These are phyloP conservation scores for Gasteruption jaculator DNA, from an alignment of 2,888 invertebrate species.

Conservation along the genomic window DNA sequence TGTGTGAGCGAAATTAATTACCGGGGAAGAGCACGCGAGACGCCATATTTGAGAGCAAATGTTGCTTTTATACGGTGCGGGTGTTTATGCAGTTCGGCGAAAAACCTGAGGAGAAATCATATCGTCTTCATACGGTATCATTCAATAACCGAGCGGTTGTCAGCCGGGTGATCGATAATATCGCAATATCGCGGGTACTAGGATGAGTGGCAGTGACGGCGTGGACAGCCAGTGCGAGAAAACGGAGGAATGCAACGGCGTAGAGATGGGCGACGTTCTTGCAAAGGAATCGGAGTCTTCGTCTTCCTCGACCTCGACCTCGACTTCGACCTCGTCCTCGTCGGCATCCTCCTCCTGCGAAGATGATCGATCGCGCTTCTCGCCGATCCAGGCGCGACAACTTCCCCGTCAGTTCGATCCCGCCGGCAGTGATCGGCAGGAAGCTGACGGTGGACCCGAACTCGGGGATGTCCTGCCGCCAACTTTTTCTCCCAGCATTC, in stretches of 20 bases:
- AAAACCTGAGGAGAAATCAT: slow-evolving; percentile 21
- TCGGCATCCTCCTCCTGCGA: slow-evolving; percentile 14
- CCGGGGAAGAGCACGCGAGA: too few relatives aligned
- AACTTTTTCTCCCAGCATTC: slow-evolving; percentile 20
- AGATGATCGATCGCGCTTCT: slow-evolving; percentile 9
- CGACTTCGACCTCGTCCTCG: slow-evolving; percentile 22
- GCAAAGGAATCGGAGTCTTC: slow-evolving; percentile 36
- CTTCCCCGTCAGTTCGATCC: slow-evolving; percentile 4
- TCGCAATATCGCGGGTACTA: slow-evolving; percentile 16
- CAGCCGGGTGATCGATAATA: slow-evolving; percentile 10
- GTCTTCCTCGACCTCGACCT: slow-evolving; percentile 5
- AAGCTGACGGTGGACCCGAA: slow-evolving; percentile 24
- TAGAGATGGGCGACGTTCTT: slow-evolving; percentile 48
- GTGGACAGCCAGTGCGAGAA: slow-evolving; percentile 33
- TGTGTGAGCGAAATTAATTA: too few relatives aligned
- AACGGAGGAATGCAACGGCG: slow-evolving; percentile 34
- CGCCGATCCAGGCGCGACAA: too few relatives aligned
- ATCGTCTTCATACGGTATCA: slow-evolving; percentile 21
- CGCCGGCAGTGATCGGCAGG: slow-evolving; percentile 22
- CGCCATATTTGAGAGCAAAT: slow-evolving; percentile 43
- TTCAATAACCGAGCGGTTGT: slow-evolving; percentile 8
- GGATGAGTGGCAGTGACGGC: slow-evolving; percentile 37
- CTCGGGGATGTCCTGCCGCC: slow-evolving; percentile 24
- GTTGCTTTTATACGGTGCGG: slow-evolving; percentile 37
- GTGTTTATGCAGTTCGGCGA: slow-evolving; percentile 38